Conservation (phyloP, 2,113 vertebrate species). For the Malurus melanocephalus region DNA sequence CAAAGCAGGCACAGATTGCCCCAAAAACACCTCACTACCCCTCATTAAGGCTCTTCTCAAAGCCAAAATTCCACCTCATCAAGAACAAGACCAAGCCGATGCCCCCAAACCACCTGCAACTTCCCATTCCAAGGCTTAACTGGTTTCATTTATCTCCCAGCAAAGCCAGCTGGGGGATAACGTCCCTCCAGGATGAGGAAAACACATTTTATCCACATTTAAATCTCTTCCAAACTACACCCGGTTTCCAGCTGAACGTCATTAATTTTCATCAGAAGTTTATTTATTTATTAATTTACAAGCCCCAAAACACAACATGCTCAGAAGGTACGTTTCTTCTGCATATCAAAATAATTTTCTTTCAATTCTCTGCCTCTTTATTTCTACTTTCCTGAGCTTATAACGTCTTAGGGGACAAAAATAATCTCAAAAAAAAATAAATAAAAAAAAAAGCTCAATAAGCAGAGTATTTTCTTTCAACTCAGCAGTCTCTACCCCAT, state of each 20-base stretch:
- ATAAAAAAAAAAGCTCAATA: background rate
- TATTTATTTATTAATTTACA: background rate
- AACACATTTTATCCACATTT: background rate
- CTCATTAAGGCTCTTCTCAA: fast-evolving
- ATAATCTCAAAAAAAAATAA: no score
- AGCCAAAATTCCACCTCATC: background rate
- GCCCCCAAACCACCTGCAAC: background rate
- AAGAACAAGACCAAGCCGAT: fast-evolving
- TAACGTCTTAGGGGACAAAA: fast-evolving
- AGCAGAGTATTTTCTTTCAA: background rate
- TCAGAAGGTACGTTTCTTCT: fast-evolving
- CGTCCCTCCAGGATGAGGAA: fast-evolving
- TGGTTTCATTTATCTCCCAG: background rate
- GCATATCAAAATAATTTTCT: no score
- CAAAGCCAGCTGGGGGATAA: background rate
- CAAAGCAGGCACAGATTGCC: background rate
- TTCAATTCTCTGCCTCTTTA: background rate
- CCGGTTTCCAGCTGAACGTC: background rate
- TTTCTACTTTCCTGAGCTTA: background rate
- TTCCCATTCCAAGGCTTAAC: background rate
- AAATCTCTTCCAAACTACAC: background rate
- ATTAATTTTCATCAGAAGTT: background rate
- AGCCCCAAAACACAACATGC: background rate
- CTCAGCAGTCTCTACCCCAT: background rate
- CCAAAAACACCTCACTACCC: fast-evolving